Conservation (phyloP, 92 coral and sea anemone species). For the Palythoa heliodiscus region DNA sequence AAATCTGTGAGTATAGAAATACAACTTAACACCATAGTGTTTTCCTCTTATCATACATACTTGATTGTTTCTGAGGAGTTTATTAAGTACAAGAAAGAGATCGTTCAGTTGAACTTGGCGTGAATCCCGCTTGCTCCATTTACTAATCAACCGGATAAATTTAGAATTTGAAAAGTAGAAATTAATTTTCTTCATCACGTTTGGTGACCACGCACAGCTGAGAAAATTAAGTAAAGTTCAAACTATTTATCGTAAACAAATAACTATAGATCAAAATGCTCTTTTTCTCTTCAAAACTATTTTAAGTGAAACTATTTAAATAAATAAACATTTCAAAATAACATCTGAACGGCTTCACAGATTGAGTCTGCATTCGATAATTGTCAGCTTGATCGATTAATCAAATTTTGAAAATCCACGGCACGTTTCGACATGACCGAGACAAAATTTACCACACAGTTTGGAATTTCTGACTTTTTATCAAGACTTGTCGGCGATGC, state of each 20-base stretch:
- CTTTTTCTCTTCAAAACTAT: neutral
- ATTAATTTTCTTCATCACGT: neutral
- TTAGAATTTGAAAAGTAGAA: neutral
- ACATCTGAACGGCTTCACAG: neutral
- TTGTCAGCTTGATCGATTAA: too few relatives aligned
- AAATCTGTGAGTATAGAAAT: constrained; percentile 16
- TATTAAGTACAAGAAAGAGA: neutral
- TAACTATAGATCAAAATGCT: too few relatives aligned
- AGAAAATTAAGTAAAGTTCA: neutral
- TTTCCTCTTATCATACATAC: neutral
- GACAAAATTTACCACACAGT: too few relatives aligned
- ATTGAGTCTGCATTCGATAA: neutral
- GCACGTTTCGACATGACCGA: too few relatives aligned
- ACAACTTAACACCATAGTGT: too few relatives aligned
- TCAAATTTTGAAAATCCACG: too few relatives aligned
- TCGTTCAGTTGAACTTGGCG: neutral
- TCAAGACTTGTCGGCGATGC: neutral
- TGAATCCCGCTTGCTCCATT: neutral
- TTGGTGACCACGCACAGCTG: neutral
- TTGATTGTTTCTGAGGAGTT: neutral
- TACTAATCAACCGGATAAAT: neutral
- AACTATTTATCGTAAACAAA: neutral
- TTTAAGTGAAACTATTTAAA: neutral
- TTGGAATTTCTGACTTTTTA: neutral
- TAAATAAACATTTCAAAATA: neutral